Conservation (phyloP, 1,140 invertebrate species). For the Tetraneura akinire region DNA sequence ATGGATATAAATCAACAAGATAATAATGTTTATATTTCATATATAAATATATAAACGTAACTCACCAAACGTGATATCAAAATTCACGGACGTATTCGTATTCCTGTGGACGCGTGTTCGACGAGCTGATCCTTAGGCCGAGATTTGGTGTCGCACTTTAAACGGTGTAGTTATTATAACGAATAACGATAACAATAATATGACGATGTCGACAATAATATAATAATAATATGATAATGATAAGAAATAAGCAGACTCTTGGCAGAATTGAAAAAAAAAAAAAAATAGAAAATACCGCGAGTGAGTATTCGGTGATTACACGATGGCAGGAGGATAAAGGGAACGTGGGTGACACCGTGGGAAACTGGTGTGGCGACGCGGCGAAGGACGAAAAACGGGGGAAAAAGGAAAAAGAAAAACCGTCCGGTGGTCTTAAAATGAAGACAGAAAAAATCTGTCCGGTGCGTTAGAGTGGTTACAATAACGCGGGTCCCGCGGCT, state of each 20-base stretch:
- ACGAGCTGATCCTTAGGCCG: no score
- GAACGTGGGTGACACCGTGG: not conserved
- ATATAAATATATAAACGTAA: not conserved
- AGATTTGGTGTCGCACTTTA: slow-evolving; percentile 1
- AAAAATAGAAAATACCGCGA: no score
- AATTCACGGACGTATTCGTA: not conserved
- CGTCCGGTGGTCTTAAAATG: slow-evolving; percentile 27
- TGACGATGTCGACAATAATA: no score
- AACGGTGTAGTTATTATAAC: no score
- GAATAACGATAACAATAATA: no score
- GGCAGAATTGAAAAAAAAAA: no score
- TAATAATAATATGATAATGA: not conserved
- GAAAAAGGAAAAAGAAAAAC: slow-evolving; percentile 46
- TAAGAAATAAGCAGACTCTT: not conserved
- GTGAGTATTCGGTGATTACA: no score
- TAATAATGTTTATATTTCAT: no score
- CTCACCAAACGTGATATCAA: slow-evolving; percentile 24
- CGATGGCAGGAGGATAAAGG: no score
- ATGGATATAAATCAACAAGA: no score
- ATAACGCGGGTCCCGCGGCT: slow-evolving; percentile 51
- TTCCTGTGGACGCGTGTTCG: not conserved
- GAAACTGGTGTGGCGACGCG: not conserved
- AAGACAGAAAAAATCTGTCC: slow-evolving; percentile 47
- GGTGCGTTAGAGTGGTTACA: slow-evolving; percentile 45
- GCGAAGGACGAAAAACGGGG: slow-evolving; percentile 14